Evolutionary conservation across 1,140 invertebrate genomes (phyloP), one percentile per base, ranked within the genome.

Genomic region (Hyposmocoma kahamanoa): DNA sequence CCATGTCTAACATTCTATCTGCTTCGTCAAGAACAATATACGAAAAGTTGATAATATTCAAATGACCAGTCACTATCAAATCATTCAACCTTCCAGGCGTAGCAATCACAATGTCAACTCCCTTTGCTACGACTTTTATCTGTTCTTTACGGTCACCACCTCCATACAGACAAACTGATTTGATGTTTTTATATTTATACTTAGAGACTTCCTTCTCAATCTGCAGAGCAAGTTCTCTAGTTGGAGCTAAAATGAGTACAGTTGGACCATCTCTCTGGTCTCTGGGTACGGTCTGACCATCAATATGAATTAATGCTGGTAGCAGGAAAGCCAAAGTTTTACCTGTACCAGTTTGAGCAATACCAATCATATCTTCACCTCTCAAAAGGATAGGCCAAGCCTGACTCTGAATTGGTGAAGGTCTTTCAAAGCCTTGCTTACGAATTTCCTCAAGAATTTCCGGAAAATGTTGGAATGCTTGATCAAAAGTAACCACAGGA

Each of bases 21-120:
- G 95, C 96, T 87, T 97, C 96, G 82, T 97, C 96, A n/a, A 97
- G 83, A n/a, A 97, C 94, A 34, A 98, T 87, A 78, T 95, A 98
- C 0, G 95, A 95, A 18, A 96, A 91, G 17, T 91, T 88, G 13
- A 88, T 89, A 0, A 97, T 85, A 70, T 94, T 90, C 8, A 96
- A 89, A 44, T 89, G 67, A 2, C 87, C 86, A 22, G 89, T 88
- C 71, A 89, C 84, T 26, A 88, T 90, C 59, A 97, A 84, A 87
- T 97, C 95, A 78, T 95, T 96, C 0, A 97, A 87, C 48, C 95
- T 87, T n/a, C 95, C 95, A 1, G 95, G 95, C 20, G 95, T 97
- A 1, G 95, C 95, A 52, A 97, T 96, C 0, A 97, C 90, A 44
- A 97, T 96, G 78, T 97, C 92, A 2, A 95, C 93, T 26, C 94